Evolutionary conservation across 2,797 vertebrate genomes (phyloP).

Genomic region (Spheniscus humboldti): DNA sequence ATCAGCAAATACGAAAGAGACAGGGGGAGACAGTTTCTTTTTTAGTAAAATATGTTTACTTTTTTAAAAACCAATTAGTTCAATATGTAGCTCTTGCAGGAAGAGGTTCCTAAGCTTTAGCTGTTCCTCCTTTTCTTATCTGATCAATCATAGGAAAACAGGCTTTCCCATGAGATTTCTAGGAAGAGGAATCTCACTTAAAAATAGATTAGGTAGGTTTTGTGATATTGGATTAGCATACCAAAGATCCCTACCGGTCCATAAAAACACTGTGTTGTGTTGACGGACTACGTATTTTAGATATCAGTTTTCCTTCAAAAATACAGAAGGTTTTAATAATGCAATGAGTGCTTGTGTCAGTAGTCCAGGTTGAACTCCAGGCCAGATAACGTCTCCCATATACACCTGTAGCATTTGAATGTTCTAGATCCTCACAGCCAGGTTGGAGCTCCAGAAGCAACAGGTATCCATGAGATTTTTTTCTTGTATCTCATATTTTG

Average conservation of each 20-base stretch:
- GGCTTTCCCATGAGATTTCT: neutral
- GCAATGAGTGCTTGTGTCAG: neutral
- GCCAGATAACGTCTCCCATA: neutral
- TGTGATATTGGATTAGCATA: neutral
- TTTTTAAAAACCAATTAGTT: neutral
- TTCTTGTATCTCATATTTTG: neutral
- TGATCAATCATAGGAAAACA: neutral
- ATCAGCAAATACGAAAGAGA: neutral
- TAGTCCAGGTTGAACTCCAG: neutral
- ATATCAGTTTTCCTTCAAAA: neutral
- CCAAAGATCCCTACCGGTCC: neutral
- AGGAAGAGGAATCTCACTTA: neutral
- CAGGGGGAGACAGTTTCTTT: rapidly evolving
- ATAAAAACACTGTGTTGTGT: neutral
- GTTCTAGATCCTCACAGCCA: neutral
- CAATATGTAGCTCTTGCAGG: neutral
- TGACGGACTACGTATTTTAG: rapidly evolving
- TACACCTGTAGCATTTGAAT: neutral
- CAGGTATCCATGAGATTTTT: neutral
- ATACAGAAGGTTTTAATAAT: neutral
- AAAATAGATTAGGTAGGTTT: neutral
- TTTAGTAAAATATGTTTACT: neutral
- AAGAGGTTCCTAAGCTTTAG: rapidly evolving
- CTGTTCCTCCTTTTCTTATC: neutral
- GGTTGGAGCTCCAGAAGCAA: neutral